These are phyloP conservation scores for Muscicapa adusta DNA, from an alignment of 2,113 vertebrate genomes.

Conservation along the genomic window DNA sequence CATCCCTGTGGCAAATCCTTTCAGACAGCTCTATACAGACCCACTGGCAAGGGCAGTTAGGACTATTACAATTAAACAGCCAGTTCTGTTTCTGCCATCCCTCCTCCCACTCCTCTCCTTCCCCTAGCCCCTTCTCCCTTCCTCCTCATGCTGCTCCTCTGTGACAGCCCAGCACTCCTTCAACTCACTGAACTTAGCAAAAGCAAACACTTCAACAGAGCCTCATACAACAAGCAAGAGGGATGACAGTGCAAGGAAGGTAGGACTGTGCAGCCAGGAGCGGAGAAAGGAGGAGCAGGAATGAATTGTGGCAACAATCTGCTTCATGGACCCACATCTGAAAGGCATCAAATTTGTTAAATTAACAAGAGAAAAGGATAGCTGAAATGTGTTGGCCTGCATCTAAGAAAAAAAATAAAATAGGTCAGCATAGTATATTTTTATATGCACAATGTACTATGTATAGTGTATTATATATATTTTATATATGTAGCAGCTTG, in stretches of 20 bases:
- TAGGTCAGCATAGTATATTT: background rate
- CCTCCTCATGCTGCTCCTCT: background rate
- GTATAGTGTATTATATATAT: background rate
- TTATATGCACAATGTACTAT: background rate
- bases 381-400: background rate
- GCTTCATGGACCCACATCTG: background rate
- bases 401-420: background rate
- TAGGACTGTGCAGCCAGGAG: background rate
- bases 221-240: background rate
- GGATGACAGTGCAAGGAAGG: background rate
- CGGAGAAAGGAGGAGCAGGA: background rate
- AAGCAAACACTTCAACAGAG: background rate
- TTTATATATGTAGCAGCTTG: background rate
- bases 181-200: background rate
- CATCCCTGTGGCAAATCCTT: background rate
- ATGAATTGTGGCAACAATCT: background rate
- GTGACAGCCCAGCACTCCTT: background rate
- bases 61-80: background rate
- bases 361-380: background rate
- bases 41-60: background rate
- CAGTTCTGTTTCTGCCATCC: background rate
- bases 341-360: background rate
- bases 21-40: background rate
- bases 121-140: background rate
- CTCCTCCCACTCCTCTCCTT: background rate